Percentiles rank a stretch among this genome's conserved stretches.
These are phyloP conservation scores for Thinocorus orbignyianus DNA, from an alignment of 2,113 vertebrate species.

Conservation along the genomic window DNA sequence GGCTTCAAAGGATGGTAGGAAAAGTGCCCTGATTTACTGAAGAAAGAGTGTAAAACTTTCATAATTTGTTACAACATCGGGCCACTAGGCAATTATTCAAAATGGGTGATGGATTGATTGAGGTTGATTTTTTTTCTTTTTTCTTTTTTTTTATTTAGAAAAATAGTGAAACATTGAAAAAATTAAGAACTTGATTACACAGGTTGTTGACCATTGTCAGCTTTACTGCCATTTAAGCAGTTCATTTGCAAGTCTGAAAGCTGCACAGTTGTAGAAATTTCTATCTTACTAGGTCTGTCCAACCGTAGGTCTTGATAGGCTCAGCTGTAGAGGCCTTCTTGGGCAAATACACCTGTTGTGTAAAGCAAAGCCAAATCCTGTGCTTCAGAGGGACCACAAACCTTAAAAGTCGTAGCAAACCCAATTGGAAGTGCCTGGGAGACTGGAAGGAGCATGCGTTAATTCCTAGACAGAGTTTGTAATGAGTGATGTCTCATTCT, in stretches of 20 bases:
- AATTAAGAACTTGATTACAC: background rate
- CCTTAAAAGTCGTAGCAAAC: background rate
- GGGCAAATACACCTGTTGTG: background rate
- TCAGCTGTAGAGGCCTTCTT: background rate
- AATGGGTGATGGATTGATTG: background rate
- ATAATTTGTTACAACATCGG: background rate
- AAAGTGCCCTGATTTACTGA: background rate
- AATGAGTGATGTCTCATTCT: accelerated
- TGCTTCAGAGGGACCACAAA: accelerated
- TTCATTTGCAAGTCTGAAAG: background rate
- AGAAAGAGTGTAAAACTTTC: background rate
- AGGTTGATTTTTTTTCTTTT: background rate
- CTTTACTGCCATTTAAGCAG: background rate
- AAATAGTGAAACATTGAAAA: background rate
- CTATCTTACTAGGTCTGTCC: background rate
- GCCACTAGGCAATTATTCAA: background rate
- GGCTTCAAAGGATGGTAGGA: background rate
- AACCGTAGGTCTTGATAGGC: background rate
- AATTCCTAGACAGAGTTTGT: background rate
- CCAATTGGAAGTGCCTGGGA: background rate
- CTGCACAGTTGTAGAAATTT: background rate
- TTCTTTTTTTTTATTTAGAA: background rate
- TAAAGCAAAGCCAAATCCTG: background rate
- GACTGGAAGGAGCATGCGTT: background rate
- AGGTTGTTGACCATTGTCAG: background rate